Percentiles rank a stretch among this genome's conserved stretches.
These are phyloP conservation scores for Delia radicum DNA, from an alignment of 1,140 invertebrate species.

Conservation along the genomic window DNA sequence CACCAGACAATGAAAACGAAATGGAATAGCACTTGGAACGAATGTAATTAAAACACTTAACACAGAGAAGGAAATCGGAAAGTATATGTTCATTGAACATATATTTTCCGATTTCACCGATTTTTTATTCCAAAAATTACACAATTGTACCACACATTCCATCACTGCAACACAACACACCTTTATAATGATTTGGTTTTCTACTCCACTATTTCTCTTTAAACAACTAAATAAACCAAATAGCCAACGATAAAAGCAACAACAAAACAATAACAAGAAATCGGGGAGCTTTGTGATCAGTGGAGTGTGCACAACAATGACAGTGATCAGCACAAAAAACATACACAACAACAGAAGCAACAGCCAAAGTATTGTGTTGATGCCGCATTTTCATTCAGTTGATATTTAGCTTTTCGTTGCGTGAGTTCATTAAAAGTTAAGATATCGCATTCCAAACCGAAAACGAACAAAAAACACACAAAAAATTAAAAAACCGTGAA, in stretches of 20 bases:
- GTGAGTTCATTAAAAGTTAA: slow-evolving; percentile 9
- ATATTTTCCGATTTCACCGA: no score
- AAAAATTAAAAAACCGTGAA: no score
- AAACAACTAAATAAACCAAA: neutral
- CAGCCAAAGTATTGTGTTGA: neutral
- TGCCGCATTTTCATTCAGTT: slow-evolving; percentile 21
- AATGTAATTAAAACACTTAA: no score
- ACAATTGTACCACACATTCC: no score
- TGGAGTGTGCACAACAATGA: neutral
- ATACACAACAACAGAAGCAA: neutral
- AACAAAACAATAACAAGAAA: neutral
- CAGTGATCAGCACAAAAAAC: neutral
- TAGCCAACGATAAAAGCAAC: neutral
- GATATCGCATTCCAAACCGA: neutral
- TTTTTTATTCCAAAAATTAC: no score
- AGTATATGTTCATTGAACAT: no score
- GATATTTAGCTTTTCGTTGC: slow-evolving; percentile 17
- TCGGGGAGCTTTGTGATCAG: neutral
- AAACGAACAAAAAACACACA: no score
- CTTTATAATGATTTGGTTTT: neutral
- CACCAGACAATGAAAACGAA: no score
- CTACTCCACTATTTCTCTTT: no score
- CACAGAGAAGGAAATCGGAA: no score
- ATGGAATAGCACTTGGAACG: no score
- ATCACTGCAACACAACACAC: no score